A percentile compares a stretch with the other conserved stretches of the same genome.
These are phyloP conservation scores for Drosophila subquinaria DNA, from an alignment of 2,888 invertebrate species.

Conservation along the genomic window DNA sequence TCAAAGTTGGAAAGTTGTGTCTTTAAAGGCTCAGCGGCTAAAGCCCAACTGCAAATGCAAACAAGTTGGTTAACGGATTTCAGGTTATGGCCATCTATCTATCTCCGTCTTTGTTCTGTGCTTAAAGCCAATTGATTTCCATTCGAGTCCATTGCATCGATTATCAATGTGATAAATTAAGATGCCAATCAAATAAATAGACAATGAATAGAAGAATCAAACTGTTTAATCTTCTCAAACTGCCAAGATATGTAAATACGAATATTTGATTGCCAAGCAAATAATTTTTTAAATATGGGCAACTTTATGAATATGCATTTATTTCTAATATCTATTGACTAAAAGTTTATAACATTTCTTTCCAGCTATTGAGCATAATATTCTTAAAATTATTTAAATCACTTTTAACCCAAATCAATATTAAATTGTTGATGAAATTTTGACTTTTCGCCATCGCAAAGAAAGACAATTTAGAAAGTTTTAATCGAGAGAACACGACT, in stretches of 20 bases:
- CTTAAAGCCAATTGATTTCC: constrained; percentile 7
- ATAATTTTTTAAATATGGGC: background rate
- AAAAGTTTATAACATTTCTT: no score
- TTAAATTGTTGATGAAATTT: no score
- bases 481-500: no score
- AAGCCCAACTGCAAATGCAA: constrained; percentile 56
- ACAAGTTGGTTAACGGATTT: constrained; percentile 30
- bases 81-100: constrained; percentile 1
- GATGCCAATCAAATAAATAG: background rate
- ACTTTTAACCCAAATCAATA: no score
- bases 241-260: background rate
- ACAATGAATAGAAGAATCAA: background rate
- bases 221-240: background rate
- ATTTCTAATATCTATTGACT: no score
- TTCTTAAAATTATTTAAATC: no score
- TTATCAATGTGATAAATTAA: background rate
- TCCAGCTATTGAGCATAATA: no score
- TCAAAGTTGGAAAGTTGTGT: background rate
- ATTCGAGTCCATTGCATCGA: background rate
- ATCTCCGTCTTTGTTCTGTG: background rate
- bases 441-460: no score
- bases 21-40: constrained; percentile 40
- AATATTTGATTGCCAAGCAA: background rate
- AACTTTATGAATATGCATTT: no score
- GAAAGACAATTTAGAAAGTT: no score